Evolutionary conservation across 2,113 vertebrate genomes (phyloP).

Genomic region (Seriola aureovittata): DNA sequence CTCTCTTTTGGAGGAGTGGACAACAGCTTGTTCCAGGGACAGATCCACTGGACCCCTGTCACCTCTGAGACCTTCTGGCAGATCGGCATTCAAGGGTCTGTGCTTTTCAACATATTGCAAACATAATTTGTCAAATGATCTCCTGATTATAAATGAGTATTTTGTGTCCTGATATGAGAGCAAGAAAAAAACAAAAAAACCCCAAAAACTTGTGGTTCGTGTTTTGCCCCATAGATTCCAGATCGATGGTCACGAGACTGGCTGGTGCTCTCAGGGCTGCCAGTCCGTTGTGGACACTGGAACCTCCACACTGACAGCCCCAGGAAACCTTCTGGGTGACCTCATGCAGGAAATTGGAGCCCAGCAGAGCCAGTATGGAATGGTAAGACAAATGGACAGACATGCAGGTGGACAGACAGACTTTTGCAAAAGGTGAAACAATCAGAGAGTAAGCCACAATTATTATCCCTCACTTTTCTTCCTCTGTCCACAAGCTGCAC

Average conservation of each 20-base stretch:
- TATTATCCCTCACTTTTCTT: background rate
- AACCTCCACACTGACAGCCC: slow-evolving; percentile 77
- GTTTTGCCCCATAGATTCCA: slow-evolving; percentile 65
- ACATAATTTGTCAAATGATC: background rate
- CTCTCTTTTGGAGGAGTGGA: slow-evolving; percentile 72
- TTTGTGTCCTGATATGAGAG: background rate
- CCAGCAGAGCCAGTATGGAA: slow-evolving; percentile 67
- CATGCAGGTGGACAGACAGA: background rate
- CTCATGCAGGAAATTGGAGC: slow-evolving; percentile 80
- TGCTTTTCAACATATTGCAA: slow-evolving; percentile 1
- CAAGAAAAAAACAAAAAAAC: background rate
- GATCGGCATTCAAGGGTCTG: slow-evolving; percentile 73
- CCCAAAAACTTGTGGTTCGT: background rate
- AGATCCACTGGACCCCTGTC: slow-evolving; percentile 76
- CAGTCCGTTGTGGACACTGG: slow-evolving; percentile 82
- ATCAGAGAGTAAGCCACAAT: background rate
- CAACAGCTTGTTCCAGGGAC: slow-evolving; percentile 56
- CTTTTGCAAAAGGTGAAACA: background rate
- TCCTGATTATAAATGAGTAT: background rate
- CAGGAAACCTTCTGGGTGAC: slow-evolving; percentile 43
- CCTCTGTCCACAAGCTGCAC: no score
- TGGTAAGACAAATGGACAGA: slow-evolving; percentile 59
- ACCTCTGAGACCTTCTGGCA: slow-evolving; percentile 75
- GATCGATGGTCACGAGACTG: slow-evolving; percentile 62
- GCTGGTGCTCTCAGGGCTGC: slow-evolving; percentile 79